Conservation (phyloP, 2,113 vertebrate genomes). For the Phalacrocorax brasilianus region DNA sequence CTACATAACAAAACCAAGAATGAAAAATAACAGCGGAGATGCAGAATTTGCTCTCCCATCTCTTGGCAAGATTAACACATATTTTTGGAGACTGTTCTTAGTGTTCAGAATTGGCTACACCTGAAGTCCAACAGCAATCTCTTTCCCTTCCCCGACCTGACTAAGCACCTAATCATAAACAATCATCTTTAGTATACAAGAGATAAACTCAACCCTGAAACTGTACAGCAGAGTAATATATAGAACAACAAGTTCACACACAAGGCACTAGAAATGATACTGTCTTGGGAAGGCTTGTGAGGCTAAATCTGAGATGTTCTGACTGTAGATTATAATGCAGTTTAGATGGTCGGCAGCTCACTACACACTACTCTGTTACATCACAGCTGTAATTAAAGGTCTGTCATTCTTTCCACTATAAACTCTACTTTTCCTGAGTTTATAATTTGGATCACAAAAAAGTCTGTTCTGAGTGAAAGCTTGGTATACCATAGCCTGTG, state of each 20-base stretch:
- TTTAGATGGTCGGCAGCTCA: background rate
- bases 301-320: background rate
- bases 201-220: background rate
- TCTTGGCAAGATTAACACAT: background rate
- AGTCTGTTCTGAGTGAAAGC: constrained; percentile 15
- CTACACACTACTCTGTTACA: background rate
- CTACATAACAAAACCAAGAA: background rate
- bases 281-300: background rate
- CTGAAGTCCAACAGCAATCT: background rate
- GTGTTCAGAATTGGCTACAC: background rate
- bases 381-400: constrained; percentile 21
- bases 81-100: background rate
- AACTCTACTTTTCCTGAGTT: constrained; percentile 9
- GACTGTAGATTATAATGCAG: background rate
- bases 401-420: constrained; percentile 34
- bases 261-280: background rate
- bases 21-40: background rate
- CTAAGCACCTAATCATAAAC: background rate
- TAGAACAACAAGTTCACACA: background rate
- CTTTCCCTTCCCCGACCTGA: background rate
- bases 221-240: background rate
- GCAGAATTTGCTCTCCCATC: background rate
- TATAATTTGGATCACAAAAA: constrained; percentile 54
- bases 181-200: background rate
- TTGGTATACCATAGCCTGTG: background rate